Evolutionary conservation across 2,113 vertebrate species (phyloP).

Genomic region (Pseudolaguvia tuberculata): DNA sequence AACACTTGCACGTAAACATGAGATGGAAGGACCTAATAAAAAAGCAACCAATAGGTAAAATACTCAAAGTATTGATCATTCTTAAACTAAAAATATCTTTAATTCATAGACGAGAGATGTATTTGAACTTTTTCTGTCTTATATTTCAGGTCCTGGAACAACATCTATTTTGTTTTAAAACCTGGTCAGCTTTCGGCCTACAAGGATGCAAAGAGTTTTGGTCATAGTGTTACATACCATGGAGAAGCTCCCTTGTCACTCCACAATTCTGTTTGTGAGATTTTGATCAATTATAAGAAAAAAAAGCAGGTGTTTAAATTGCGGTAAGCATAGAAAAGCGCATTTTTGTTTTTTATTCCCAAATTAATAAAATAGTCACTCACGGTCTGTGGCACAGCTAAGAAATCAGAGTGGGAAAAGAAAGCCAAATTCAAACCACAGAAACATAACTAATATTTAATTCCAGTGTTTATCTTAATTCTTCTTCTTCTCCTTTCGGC

Average conservation of each 20-base stretch:
- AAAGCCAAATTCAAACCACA: background rate
- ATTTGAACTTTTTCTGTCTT: no score
- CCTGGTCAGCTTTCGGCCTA: conserved; percentile 81
- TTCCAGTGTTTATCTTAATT: background rate
- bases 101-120: background rate
- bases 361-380: background rate
- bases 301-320: conserved; percentile 93
- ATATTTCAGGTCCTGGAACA: conserved; percentile 85
- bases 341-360: background rate
- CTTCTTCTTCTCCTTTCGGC: no score
- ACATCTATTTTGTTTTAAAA: conserved; percentile 86
- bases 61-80: background rate
- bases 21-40: conserved; percentile 84
- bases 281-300: conserved; percentile 87
- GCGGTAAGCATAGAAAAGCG: conserved; percentile 67
- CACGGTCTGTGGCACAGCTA: background rate
- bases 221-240: conserved; percentile 78
- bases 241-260: conserved; percentile 84
- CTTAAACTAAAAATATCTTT: background rate
- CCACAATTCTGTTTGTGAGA: conserved; percentile 76
- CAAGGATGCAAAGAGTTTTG: conserved; percentile 86
- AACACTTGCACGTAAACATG: conserved; percentile 83
- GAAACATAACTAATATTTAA: no score
- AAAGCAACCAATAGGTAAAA: conserved; percentile 84
- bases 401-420: background rate